Evolutionary conservation across 2,797 vertebrate genomes (phyloP), one percentile per base, ranked within the genome.

Genomic region (Sylvia borin): DNA sequence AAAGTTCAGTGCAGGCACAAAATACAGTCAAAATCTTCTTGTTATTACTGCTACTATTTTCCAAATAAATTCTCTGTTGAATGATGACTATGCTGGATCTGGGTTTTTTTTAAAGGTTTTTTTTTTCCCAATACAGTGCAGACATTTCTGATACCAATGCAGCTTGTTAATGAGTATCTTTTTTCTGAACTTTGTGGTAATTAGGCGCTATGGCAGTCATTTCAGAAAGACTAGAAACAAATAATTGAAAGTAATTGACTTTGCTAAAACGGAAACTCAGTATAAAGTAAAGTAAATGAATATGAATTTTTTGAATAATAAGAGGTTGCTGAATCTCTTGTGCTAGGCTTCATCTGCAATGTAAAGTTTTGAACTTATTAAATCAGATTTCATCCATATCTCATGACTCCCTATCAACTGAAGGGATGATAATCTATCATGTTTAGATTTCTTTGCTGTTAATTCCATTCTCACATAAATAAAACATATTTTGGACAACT

Each of bases 21-120:
- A 54, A 80, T 29, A 32, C 2, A 16, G 12, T 53, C 42, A 54
- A 55, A 54, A 16, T 34, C 22, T 87, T 57, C 14, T 83, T 34
- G 6, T 25, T 71, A 16, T 61, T 81, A 53, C 10, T 60, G 6
- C 42, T 64, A 64, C 26, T 47, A 14, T 75, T 82, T 93, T 81
- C 31, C 16, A 84, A 73, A 57, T 9, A 10, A 92, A 51, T 19
- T 62, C 4, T 68, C 31, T 47, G 6, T 40, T 70, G 17, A 73
- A 58, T 55, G 8, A 68, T 11, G 3, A 55, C 9, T 73, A 20
- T 65, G 26, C 6, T 62, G 26, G 8, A 40, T 73, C 7, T 34
- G 5, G 6, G 17, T 31, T 3, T 3, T 16, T 82, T 79, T 50
- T 5, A 2, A 3, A 36, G 36, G 8, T 36, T 36, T 3, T 3